Evolutionary conservation across 2,113 vertebrate species (phyloP).

Genomic region (Gopherus evgoodei): DNA sequence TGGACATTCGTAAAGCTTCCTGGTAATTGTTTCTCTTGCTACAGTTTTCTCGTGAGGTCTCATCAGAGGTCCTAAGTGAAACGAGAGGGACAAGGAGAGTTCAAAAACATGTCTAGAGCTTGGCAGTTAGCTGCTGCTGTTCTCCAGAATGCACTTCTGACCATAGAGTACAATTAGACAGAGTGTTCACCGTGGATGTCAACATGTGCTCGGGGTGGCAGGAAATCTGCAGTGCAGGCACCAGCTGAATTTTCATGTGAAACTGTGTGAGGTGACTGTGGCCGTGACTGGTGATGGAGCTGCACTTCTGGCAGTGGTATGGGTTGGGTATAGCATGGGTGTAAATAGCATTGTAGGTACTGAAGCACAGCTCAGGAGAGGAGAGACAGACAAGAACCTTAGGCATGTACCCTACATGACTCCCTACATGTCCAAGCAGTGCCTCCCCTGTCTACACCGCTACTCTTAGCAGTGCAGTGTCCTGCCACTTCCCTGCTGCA

Average conservation of each 20-base stretch:
- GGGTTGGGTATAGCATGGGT: neutral
- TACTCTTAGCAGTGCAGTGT: too few relatives aligned
- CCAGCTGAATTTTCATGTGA: neutral
- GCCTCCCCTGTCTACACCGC: too few relatives aligned
- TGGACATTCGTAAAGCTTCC: neutral
- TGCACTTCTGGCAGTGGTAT: rapidly evolving
- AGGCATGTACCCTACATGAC: too few relatives aligned
- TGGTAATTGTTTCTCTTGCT: neutral
- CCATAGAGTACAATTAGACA: neutral
- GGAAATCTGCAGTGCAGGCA: neutral
- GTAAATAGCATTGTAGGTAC: too few relatives aligned
- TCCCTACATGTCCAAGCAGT: too few relatives aligned
- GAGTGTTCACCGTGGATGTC: neutral
- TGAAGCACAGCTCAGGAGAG: too few relatives aligned
- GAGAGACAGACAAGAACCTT: too few relatives aligned
- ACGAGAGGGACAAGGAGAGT: neutral
- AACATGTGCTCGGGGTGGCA: neutral
- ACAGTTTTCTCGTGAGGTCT: neutral
- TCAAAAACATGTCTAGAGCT: neutral
- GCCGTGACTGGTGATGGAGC: neutral
- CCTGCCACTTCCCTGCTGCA: too few relatives aligned
- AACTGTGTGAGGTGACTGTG: rapidly evolving
- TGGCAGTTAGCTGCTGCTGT: rapidly evolving
- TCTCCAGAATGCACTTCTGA: neutral
- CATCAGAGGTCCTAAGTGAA: neutral